Base-by-base conservation (phyloP, 2,797 vertebrate species). In the Leptatherina wallacei region DNA sequence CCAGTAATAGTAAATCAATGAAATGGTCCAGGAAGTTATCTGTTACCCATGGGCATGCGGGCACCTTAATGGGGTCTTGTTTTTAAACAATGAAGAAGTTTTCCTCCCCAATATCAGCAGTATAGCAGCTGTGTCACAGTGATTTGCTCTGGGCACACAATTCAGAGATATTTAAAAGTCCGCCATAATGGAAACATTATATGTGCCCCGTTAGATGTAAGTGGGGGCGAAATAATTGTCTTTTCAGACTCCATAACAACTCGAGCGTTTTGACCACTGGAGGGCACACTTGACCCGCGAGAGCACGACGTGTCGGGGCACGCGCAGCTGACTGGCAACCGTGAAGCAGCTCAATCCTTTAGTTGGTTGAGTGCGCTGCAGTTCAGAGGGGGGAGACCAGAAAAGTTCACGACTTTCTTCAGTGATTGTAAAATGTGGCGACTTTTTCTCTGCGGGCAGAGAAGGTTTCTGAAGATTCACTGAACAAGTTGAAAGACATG, bases 401-500 rank as follows among this genome's bases (percentile, higher is more conserved):
- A n/a, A 33, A 71, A 72, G 32, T 82, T 30, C 2, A 16, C 3
- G 29, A 38, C n/a, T 71, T 47, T 49, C 11, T 4, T 6, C 24
- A 12, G 2, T 4, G 16, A 10, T 36, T 65, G 35, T 14, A 27
- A 36, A 47, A 84, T 81, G 68, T 38, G 32, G 2, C 10, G 7
- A 6, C 27, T 8, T 11, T 35, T 1, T 66, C 1, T 65, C 49
- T 22, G 64, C 11, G 8, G 70, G 5, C 44, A 57, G 42, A 58
- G 47, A 8, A 29, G 7, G 4, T 73, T 75, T 57, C 4, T 67
- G 32, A 59, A 20, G n/a, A 11, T 12, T 60, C 38, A 2, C 10
- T 32, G 32, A 75, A 56, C 22, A 32, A 59, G 12, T 16, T 60
- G 7, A 22, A 6, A 64, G 74, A 62, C 87, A 97, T 97, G 96